Base-by-base conservation (phyloP, 1,140 invertebrate genomes). In the Lepidotrigona ventralis region DNA sequence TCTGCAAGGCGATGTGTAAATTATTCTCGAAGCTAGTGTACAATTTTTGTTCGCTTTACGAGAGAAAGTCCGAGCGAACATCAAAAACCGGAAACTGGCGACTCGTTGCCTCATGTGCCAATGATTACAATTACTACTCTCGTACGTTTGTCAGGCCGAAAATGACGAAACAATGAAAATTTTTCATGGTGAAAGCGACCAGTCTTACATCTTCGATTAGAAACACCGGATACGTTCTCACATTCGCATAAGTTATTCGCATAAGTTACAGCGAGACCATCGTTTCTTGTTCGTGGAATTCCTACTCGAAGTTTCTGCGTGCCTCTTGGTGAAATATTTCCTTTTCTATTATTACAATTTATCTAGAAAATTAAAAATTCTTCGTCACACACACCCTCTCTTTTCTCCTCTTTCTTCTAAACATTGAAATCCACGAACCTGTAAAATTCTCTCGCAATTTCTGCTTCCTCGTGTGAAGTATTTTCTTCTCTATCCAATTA, bases 181-280 rank as follows among this genome's bases (percentile, higher is more conserved):
- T 83, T 79, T 70, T 46, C 74, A 12, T 19, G 56, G 76, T 83
- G 81, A 83, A 83, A 83, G 81, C 79, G 79, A 46, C 51, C 17
- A 12, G 58, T 78, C 33, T 56, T 77, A 8, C 66, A 66, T 53
- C 33, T 33, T 33, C 74, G 74, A 51, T 26, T 39, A 29, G 33
- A 23, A 26, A 33, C 11, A 26, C 66, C 60, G 81, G 74, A 71
- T 78, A 46, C 39, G 74, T 51, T 19, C 17, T 33, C 33, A 33
- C 74, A 64, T 39, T 78, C 58, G 53, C 78, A 80, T 80, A 56
- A 78, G 33, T 33, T 33, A 33, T 33, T 33, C 33, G 33, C 33
- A 33, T 33, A 33, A 33, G 23, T 64, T 56, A 17, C 33, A 23
- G 29, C 21, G 21, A 70, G 70, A 46, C 39, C 0, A 46, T 46